These are phyloP conservation scores for Poicephalus gulielmi DNA, from an alignment of 2,113 vertebrate species.

Conservation along the genomic window DNA sequence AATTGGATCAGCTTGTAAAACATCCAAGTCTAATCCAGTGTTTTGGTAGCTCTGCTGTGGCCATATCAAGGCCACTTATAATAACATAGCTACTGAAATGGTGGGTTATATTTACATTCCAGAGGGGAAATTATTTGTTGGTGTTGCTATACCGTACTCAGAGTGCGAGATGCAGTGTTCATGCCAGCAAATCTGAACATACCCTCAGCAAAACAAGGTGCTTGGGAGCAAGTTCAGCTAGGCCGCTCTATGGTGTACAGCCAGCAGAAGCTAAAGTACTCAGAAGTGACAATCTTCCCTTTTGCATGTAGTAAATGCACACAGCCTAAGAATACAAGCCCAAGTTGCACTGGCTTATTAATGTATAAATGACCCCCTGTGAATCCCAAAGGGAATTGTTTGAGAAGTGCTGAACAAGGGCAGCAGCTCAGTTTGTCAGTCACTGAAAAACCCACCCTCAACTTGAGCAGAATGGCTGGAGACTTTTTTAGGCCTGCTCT, in stretches of 20 bases:
- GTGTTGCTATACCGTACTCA: background rate
- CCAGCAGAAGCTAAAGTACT: background rate
- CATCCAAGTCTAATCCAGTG: background rate
- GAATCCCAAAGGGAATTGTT: background rate
- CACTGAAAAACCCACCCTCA: background rate
- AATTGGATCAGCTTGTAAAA: background rate
- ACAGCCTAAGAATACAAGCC: background rate
- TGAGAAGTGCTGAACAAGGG: background rate
- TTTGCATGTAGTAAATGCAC: background rate
- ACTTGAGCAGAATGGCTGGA: background rate
- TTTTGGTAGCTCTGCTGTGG: background rate
- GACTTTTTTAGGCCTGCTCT: background rate
- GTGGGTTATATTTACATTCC: background rate
- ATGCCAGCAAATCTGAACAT: background rate
- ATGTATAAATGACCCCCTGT: background rate
- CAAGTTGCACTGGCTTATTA: background rate
- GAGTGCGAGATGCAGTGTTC: background rate
- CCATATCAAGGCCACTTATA: conserved; percentile 3
- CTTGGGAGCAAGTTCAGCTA: background rate
- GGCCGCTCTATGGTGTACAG: rapidly evolving
- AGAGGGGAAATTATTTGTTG: background rate
- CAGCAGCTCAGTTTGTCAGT: background rate
- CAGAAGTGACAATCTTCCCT: background rate
- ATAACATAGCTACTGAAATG: background rate
- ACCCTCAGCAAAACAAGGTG: background rate